Percentiles rank a stretch among this genome's conserved stretches.
These are phyloP conservation scores for Pollachius pollachius DNA, from an alignment of 2,113 vertebrate genomes.

Conservation along the genomic window DNA sequence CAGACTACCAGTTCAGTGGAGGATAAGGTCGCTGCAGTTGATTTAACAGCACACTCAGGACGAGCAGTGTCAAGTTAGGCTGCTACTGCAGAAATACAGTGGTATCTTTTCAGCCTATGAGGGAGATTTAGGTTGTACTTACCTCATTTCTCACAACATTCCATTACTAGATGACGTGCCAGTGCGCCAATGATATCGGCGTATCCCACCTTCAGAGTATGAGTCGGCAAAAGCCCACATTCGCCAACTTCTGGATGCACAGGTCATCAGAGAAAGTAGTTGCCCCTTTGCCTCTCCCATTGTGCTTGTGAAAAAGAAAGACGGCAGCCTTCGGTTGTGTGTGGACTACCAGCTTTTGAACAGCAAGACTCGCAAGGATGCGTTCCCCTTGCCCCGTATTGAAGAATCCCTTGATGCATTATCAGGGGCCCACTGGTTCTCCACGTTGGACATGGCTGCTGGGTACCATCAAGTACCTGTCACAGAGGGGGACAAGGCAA, in stretches of 20 bases:
- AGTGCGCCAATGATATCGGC: not conserved
- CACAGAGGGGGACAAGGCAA: not conserved
- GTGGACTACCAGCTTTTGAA: not conserved
- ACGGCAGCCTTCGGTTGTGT: not conserved
- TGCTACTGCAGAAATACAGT: too few species aligned
- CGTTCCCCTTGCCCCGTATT: too few species aligned
- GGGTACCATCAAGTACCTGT: not conserved
- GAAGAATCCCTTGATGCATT: not conserved
- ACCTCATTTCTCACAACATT: conserved; percentile 11
- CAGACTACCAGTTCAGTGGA: not conserved
- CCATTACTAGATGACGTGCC: not conserved
- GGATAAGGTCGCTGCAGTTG: not conserved
- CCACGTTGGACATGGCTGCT: not conserved
- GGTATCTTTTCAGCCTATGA: not conserved
- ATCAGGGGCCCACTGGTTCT: not conserved
- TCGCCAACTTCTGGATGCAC: not conserved
- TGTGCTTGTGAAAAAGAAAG: not conserved
- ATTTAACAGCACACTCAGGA: too few species aligned
- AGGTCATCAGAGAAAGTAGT: not conserved
- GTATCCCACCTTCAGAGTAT: not conserved
- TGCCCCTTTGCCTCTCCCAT: not conserved
- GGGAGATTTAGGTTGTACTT: conserved; percentile 1
- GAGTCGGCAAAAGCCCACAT: not conserved
- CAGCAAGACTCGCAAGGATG: not conserved
- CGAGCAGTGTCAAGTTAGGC: too few species aligned